phyloP scores from a whole-genome alignment of 2,797 vertebrate species.

The Simalia tracyae region DNA sequence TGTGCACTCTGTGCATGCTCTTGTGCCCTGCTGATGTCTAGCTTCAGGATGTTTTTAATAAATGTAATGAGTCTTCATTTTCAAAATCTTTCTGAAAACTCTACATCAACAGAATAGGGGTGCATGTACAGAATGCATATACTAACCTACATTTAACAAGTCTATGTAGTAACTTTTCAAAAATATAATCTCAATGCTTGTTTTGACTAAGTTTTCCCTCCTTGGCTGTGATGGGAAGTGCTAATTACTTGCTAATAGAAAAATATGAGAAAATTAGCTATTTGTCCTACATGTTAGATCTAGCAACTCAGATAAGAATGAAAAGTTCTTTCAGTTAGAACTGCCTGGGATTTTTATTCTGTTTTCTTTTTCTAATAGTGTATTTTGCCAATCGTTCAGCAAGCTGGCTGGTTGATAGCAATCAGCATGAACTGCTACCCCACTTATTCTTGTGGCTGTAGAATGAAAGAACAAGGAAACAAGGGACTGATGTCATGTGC shows the following conservation, averaged over 20 bases:
- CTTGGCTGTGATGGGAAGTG: background rate
- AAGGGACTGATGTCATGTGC: background rate
- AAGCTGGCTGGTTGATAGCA: background rate
- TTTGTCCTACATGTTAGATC: background rate
- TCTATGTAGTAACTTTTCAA: background rate
- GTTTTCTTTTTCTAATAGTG: background rate
- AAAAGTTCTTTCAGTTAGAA: background rate
- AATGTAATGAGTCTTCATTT: background rate
- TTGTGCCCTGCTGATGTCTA: background rate
- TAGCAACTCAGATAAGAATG: background rate
- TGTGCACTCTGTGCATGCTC: background rate
- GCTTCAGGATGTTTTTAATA: background rate
- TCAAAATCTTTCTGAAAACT: background rate
- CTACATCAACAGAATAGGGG: background rate
- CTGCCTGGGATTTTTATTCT: background rate
- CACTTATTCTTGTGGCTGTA: background rate
- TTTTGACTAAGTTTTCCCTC: background rate
- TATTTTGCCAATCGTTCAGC: background rate
- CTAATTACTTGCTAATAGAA: background rate
- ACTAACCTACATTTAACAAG: background rate
- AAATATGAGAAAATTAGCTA: background rate
- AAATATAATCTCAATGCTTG: background rate
- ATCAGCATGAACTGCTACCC: background rate
- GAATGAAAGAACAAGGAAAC: background rate
- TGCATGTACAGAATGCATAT: background rate